These are phyloP conservation scores for Drosophila kambysellisi DNA, from an alignment of 2,888 invertebrate species.

Conservation along the genomic window DNA sequence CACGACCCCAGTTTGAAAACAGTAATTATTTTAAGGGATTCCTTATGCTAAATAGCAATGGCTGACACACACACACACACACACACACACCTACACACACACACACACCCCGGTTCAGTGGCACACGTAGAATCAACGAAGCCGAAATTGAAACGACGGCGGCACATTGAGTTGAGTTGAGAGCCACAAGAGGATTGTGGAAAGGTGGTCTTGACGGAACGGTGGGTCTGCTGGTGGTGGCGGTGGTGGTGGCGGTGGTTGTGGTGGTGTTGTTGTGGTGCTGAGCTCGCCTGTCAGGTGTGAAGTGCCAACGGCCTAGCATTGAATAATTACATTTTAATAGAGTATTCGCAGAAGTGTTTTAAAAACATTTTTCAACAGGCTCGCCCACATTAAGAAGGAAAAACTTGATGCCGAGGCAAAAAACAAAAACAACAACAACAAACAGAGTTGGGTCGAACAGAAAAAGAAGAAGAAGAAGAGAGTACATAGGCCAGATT, in stretches of 20 bases:
- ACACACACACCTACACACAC: slow-evolving; percentile 11
- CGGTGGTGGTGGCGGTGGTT: background rate
- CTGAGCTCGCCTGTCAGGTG: slow-evolving; percentile 57
- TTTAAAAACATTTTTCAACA: slow-evolving; percentile 68
- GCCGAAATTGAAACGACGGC: slow-evolving; percentile 56
- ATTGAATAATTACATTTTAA: slow-evolving; percentile 82
- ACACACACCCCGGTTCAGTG: background rate
- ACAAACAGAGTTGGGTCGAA: background rate
- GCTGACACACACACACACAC: slow-evolving; percentile 24
- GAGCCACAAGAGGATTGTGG: slow-evolving; percentile 21
- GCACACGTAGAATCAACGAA: slow-evolving; percentile 18
- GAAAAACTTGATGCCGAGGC: slow-evolving; percentile 1
- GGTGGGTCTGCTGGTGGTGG: background rate
- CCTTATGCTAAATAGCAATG: slow-evolving; percentile 74
- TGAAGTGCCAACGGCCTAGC: slow-evolving; percentile 73
- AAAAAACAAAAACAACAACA: background rate
- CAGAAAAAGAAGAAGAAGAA: background rate
- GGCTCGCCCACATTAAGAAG: slow-evolving; percentile 6
- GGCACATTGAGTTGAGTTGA: slow-evolving; percentile 23
- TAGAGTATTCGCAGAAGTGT: slow-evolving; percentile 73
- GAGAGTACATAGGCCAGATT: background rate
- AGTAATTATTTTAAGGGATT: slow-evolving; percentile 82
- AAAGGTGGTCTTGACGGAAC: slow-evolving; percentile 1
- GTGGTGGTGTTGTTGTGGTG: slow-evolving; percentile 32
- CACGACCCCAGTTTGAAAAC: slow-evolving; percentile 58